Conservation (phyloP, 2,888 invertebrate species). For the Lithophane ornitopus region DNA sequence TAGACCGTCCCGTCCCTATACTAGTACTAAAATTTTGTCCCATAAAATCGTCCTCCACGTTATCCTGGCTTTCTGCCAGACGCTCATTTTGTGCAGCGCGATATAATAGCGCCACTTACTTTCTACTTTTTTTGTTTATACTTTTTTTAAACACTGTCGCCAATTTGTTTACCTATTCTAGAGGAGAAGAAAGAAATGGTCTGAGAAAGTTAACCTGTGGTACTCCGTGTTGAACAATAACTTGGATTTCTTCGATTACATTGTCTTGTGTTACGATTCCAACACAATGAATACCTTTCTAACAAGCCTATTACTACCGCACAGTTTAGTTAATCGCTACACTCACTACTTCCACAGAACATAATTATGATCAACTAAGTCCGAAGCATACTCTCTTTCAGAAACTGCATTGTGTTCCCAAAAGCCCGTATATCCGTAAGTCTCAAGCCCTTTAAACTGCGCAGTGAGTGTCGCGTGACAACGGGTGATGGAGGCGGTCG, state of each 20-base stretch:
- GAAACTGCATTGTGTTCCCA: not conserved
- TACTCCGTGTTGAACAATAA: not conserved
- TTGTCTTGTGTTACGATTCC: no score
- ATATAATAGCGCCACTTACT: conserved; percentile 46
- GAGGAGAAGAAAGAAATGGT: not conserved
- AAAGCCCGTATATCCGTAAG: not conserved
- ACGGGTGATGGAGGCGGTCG: conserved; percentile 41
- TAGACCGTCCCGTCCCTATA: conserved; percentile 36
- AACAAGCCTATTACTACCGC: not conserved
- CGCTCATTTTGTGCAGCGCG: conserved; percentile 36
- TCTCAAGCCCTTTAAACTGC: not conserved
- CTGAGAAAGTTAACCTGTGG: not conserved
- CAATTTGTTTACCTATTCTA: conserved; percentile 15
- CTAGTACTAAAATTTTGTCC: conserved; percentile 44
- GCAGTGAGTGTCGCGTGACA: conserved; percentile 44
- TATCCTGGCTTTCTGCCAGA: conserved; percentile 52
- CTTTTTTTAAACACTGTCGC: conserved; percentile 21
- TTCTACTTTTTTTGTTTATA: conserved; percentile 29
- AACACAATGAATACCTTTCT: not conserved
- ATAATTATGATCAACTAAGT: not conserved
- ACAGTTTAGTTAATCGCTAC: not conserved
- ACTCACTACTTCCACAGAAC: not conserved
- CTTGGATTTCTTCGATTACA: not conserved
- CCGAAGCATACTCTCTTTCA: not conserved
- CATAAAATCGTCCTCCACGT: conserved; percentile 26